phyloP scores from a whole-genome alignment of 2,113 vertebrate genomes.

The Balaeniceps rex region DNA sequence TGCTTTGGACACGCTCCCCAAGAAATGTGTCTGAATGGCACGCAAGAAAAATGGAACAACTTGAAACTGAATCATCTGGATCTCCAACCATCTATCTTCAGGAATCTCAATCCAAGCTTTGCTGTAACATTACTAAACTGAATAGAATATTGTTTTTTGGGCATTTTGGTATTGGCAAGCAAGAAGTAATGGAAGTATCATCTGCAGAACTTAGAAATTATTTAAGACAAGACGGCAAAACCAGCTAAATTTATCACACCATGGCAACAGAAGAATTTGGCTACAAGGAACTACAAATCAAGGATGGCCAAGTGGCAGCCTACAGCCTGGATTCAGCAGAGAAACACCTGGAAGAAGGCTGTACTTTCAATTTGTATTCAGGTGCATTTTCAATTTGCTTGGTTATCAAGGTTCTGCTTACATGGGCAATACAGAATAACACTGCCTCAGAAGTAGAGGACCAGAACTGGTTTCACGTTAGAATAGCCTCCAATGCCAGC shows the following conservation, averaged over 20 bases:
- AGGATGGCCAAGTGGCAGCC: neutral
- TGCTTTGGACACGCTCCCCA: neutral
- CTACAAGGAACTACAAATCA: neutral
- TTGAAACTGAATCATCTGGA: neutral
- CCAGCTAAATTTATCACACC: neutral
- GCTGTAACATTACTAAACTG: neutral
- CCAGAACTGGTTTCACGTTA: neutral
- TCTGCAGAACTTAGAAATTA: neutral
- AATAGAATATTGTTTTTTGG: fast-evolving
- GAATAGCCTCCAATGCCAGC: neutral
- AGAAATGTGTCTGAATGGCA: neutral
- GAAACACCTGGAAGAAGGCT: neutral
- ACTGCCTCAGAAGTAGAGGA: neutral
- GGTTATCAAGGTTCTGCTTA: neutral
- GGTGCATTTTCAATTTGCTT: neutral
- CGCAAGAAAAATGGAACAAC: neutral
- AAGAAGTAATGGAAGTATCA: neutral
- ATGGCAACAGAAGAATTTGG: neutral
- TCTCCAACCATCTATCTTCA: neutral
- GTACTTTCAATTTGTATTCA: neutral
- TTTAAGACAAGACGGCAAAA: neutral
- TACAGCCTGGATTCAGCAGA: neutral
- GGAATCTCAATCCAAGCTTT: neutral
- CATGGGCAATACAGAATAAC: neutral
- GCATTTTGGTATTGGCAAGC: neutral